Evolutionary conservation across 2,888 invertebrate genomes (phyloP).

Genomic region (Chymomyza procnemis): DNA sequence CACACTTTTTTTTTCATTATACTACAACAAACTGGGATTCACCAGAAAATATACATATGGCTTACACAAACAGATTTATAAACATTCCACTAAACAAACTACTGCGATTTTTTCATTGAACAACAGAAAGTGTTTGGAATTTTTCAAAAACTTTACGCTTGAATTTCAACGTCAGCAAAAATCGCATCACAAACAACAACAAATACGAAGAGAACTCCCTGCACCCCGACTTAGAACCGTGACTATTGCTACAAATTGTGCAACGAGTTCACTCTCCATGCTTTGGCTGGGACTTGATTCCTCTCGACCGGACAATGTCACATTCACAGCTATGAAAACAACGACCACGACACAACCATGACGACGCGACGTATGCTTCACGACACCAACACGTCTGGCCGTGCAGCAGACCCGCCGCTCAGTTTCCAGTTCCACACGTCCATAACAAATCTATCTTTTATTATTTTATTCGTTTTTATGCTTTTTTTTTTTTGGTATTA

Average conservation of each 20-base stretch:
- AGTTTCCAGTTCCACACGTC: background rate
- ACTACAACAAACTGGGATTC: constrained; percentile 31
- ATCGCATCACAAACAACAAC: constrained; percentile 37
- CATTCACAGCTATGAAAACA: constrained; percentile 50
- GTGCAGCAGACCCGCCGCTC: background rate
- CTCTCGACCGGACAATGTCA: constrained; percentile 43
- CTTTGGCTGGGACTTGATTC: background rate
- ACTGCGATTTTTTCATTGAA: background rate
- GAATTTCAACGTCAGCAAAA: constrained; percentile 56
- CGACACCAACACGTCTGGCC: background rate
- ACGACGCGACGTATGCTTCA: constrained; percentile 48
- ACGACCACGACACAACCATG: constrained; percentile 26
- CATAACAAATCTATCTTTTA: constrained; percentile 31
- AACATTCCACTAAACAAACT: constrained; percentile 15
- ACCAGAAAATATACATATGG: background rate
- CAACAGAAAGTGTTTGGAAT: constrained; percentile 12
- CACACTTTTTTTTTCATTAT: constrained; percentile 5
- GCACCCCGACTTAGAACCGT: background rate
- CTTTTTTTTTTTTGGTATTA: constrained; percentile 38
- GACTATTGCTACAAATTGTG: background rate
- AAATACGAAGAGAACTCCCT: too few relatives aligned
- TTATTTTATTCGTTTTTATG: constrained; percentile 24
- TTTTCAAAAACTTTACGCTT: constrained; percentile 34
- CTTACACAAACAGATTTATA: constrained; percentile 6
- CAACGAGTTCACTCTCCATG: background rate